Conservation (phyloP, 2,888 invertebrate genomes). For the Perizoma flavofasciatum region DNA sequence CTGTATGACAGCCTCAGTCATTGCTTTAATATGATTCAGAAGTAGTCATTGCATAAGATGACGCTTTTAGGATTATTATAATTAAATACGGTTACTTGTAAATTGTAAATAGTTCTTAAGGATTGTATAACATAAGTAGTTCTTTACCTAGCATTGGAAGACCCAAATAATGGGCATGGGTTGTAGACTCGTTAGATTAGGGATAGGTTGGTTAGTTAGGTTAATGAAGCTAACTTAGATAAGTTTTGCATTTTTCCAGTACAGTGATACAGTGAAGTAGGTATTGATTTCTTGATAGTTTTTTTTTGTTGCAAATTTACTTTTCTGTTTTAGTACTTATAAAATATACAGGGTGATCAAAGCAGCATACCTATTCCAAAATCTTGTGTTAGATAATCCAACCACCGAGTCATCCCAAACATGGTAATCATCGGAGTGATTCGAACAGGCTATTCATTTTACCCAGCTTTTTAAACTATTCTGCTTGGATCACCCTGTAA, state of each 20-base stretch:
- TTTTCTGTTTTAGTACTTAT: conserved; percentile 17
- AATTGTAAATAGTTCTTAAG: conserved; percentile 9
- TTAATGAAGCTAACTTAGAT: conserved; percentile 4
- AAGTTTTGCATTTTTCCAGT: conserved; percentile 10
- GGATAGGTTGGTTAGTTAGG: too few relatives aligned
- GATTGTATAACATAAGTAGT: conserved; percentile 17
- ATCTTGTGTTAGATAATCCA: too few relatives aligned
- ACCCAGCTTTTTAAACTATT: too few relatives aligned
- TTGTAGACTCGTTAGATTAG: conserved; percentile 19
- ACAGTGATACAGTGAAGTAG: neutral
- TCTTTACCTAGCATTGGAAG: conserved; percentile 7
- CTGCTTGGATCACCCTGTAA: too few relatives aligned
- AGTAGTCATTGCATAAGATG: neutral
- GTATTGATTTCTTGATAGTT: neutral
- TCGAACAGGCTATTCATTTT: too few relatives aligned
- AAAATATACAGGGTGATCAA: neutral
- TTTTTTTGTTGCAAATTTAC: conserved; percentile 19
- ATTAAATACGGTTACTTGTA: conserved; percentile 20
- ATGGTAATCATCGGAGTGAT: too few relatives aligned
- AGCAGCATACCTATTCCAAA: too few relatives aligned
- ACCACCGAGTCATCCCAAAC: too few relatives aligned
- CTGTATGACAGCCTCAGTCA: neutral
- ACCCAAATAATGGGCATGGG: conserved; percentile 20
- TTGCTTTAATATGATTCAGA: neutral
- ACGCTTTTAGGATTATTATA: conserved; percentile 12